Conservation (phyloP, 2,888 invertebrate species). For the Zhuqinia jingwanae region DNA sequence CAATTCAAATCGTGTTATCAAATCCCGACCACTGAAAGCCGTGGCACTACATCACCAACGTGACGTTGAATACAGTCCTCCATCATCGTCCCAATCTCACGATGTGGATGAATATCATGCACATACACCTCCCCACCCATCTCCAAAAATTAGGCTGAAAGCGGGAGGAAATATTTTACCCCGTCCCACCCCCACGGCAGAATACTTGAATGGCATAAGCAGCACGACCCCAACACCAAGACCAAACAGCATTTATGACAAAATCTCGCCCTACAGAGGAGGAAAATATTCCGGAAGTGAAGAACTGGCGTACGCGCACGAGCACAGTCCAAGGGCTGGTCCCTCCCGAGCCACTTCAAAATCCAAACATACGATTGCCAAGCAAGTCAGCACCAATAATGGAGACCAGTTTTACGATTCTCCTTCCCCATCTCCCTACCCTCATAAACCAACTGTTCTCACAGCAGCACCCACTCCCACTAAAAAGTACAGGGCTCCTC, state of each 20-base stretch:
- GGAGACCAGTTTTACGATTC: conserved; percentile 39
- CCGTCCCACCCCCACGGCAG: conserved; percentile 35
- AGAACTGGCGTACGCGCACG: conserved; percentile 62
- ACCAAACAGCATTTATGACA: conserved; percentile 73
- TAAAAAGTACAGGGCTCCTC: conserved; percentile 54
- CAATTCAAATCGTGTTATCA: conserved; percentile 62
- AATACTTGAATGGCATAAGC: conserved; percentile 27
- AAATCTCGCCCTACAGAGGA: conserved; percentile 60
- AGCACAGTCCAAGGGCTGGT: conserved; percentile 72
- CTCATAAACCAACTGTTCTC: conserved; percentile 20
- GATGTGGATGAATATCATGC: conserved; percentile 40
- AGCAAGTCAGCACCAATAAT: conserved; percentile 30
- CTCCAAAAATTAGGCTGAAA: conserved; percentile 60
- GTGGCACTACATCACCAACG: conserved; percentile 38
- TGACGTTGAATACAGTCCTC: conserved; percentile 29
- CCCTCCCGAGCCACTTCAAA: conserved; percentile 30
- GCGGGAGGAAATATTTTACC: conserved; percentile 23
- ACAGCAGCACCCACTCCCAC: conserved; percentile 31
- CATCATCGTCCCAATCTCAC: not conserved
- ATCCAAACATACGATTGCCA: conserved; percentile 17
- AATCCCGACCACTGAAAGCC: conserved; percentile 62
- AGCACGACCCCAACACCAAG: conserved; percentile 53
- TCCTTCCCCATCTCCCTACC: conserved; percentile 50
- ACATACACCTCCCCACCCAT: conserved; percentile 18
- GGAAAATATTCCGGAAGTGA: conserved; percentile 55